A percentile compares a stretch with the other conserved stretches of the same genome.
phyloP scores from a whole-genome alignment of 2,797 vertebrate genomes.

The Limosa lapponica region DNA sequence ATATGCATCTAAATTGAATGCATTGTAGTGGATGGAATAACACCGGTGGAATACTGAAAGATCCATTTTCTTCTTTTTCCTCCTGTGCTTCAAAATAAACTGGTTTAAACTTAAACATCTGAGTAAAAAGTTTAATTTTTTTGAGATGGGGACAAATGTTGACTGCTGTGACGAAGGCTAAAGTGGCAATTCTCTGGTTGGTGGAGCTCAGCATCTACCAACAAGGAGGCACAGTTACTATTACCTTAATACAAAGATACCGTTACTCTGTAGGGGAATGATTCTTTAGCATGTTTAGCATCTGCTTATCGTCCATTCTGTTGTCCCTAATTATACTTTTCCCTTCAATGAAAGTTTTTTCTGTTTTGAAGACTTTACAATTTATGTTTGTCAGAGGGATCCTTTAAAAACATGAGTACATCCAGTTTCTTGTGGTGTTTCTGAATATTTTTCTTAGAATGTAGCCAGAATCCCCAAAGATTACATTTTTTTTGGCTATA shows the following conservation, averaged over 20 bases:
- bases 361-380: neutral
- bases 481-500: neutral
- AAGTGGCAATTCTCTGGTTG: neutral
- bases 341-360: neutral
- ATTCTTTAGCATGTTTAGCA: neutral
- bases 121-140: neutral
- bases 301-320: neutral
- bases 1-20: neutral
- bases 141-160: neutral
- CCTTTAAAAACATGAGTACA: neutral
- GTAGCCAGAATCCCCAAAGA: neutral
- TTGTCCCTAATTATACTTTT: neutral
- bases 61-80: neutral
- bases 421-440: neutral
- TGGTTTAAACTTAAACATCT: neutral
- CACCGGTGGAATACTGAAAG: neutral
- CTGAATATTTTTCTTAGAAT: neutral
- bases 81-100: neutral
- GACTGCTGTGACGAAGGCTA: neutral
- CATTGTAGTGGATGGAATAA: neutral
- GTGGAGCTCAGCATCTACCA: neutral
- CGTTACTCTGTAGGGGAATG: neutral
- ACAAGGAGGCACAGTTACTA: neutral
- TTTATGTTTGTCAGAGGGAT: neutral
- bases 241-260: neutral